Base-by-base conservation (phyloP, 2,113 vertebrate species). In the Spea multiplicata region DNA sequence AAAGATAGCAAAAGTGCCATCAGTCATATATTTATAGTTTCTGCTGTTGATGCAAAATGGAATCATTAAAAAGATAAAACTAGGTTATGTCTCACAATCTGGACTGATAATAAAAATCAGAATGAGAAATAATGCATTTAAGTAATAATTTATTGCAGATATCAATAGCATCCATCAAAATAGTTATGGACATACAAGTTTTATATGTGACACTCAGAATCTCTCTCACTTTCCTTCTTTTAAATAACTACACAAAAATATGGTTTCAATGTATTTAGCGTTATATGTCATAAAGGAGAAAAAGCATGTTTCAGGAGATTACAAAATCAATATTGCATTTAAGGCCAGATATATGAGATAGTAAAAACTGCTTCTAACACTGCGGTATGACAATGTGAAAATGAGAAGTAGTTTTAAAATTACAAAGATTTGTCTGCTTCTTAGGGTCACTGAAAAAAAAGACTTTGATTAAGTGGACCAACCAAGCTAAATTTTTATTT, bases 61-160 rank as follows among this genome's bases (percentile, higher is more conserved):
- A 91, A 89, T 88, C 88, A 80, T 89, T 88, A 88, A 91, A 90
- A 85, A 92, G 92, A 93, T 93, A 93, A 90, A 93, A 85, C 86
- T 81, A 82, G 85, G 92, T 92, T 92, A 93, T 88, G 86, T 83
- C 84, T 85, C 85, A 87, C 90, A 92, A 73, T 91, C 91, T 93
- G 92, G 87, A 75, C 86, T 86, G 88, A 89, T 88, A 88, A 87
- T 91, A 90, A 93, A 92, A 87, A 90, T 86, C 86, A 84, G 89
- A 90, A 76, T 30, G 7, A 84, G 65, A 83, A 88, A 86, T 84
- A 86, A 87, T 89, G 86, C 87, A 86, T 82, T 83, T 86, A 85
- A 88, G 88, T 88, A 89, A 86, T 88, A 87, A 92, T 90, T 90
- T 90, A 91, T 90, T 86, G 87, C 88, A 88, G 89, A 86, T 86